Base-by-base conservation (phyloP, 2,888 invertebrate species). In the Stenodema calcarata region DNA sequence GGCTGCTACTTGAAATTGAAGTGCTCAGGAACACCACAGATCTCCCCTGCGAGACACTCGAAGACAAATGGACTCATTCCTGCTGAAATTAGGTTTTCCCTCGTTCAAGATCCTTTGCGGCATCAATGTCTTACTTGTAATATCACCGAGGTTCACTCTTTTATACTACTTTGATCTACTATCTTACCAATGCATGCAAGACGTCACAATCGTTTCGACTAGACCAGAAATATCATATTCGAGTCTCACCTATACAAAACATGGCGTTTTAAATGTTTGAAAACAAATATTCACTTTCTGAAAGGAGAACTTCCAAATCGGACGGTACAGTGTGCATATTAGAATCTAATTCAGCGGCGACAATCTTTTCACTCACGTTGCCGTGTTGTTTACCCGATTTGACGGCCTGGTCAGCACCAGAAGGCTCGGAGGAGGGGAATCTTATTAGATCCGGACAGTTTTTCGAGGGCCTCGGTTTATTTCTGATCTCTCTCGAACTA, bases 231-330 rank as follows among this genome's bases (percentile, higher is more conserved):
- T 30, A 78, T 18, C 16, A 78, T 41, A 35, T 73, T 42, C 41
- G 27, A 69, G 14, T 69, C 69, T 69, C 7, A 69, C 62, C 54
- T 16, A n/a, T 30, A 28, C 80, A 27, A 23, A 41, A 18, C 78
- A 23, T 80, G 30, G 80, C 27, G 42, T 14, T 42, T 35, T 50
- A 86, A 30, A 27, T 44, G 75, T 88, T 88, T 27, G 89, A 89
- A 83, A 89, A 89, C 86, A 89, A 87, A 85, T 89, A 89, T 87
- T 89, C 89, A 84, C 89, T 89, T 84, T 89, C 89, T 23, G 89
- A 89, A 79, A 93, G 91, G 44, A 93, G 91, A 88, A 93, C 93
- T 90, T 93, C 93, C 90, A 93, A 91, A 90, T 93, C 93, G 81
- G 93, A 93, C 89, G 93, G 93, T 91, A 93, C 93, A 90, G 93